A percentile compares a stretch with the other conserved stretches of the same genome.
These are phyloP conservation scores for Anastrepha obliqua DNA, from an alignment of 1,140 invertebrate genomes.

Conservation along the genomic window DNA sequence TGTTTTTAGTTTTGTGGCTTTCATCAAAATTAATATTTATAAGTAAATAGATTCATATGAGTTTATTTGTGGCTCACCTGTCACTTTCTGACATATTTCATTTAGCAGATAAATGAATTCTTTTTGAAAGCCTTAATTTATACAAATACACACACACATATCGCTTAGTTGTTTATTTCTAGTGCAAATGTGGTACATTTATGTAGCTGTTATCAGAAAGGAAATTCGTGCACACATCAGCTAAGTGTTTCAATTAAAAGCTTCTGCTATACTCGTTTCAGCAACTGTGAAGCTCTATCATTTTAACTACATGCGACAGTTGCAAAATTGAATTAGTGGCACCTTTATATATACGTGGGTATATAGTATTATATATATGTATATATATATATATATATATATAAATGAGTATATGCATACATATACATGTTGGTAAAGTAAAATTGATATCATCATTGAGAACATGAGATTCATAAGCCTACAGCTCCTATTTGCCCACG, in stretches of 20 bases:
- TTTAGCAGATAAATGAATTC: constrained; percentile 16
- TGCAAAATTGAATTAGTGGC: neutral
- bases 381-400: neutral
- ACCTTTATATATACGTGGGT: neutral
- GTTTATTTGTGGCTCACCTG: neutral
- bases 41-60: neutral
- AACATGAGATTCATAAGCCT: too few relatives aligned
- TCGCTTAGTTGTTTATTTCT: neutral
- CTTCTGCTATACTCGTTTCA: neutral
- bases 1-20: constrained; percentile 25
- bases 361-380: neutral
- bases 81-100: constrained; percentile 14
- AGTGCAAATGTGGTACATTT: neutral
- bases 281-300: neutral
- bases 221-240: neutral
- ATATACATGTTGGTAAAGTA: neutral
- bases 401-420: neutral
- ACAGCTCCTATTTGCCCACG: too few relatives aligned
- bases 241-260: constrained; percentile 25
- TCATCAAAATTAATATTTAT: constrained; percentile 18
- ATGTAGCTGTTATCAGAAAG: neutral
- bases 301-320: constrained; percentile 35
- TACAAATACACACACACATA: neutral
- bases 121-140: constrained; percentile 28
- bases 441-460: too few relatives aligned